These are phyloP conservation scores for Luehdorfia chinensis DNA, from an alignment of 1,140 invertebrate species.

Conservation along the genomic window DNA sequence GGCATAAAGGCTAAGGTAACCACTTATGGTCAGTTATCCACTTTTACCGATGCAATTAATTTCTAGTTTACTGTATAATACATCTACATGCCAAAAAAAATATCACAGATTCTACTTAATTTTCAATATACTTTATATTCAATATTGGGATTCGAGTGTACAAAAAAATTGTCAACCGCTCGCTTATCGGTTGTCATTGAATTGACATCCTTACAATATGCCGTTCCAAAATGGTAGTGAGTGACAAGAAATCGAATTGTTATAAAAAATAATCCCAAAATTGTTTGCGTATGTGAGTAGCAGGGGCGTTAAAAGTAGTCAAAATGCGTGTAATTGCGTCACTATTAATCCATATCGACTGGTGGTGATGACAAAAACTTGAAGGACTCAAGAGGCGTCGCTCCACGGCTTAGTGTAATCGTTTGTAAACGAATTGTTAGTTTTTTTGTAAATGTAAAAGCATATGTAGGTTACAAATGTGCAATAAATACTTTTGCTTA, in stretches of 20 bases:
- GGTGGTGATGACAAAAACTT: slow-evolving; percentile 34
- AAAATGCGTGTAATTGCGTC: slow-evolving; percentile 66
- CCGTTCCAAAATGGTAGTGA: neutral
- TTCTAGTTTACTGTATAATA: no score
- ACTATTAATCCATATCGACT: slow-evolving; percentile 43
- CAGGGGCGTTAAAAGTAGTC: slow-evolving; percentile 38
- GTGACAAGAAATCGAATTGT: slow-evolving; percentile 11
- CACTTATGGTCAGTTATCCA: no score
- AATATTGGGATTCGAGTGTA: neutral
- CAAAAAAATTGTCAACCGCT: neutral
- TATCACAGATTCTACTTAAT: no score
- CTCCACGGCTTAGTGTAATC: slow-evolving; percentile 42
- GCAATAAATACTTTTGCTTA: slow-evolving; percentile 6
- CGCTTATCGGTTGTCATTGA: neutral
- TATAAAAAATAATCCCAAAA: slow-evolving; percentile 29
- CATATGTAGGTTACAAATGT: slow-evolving; percentile 2
- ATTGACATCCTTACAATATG: slow-evolving; percentile 1
- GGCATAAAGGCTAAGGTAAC: no score
- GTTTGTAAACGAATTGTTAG: slow-evolving; percentile 33
- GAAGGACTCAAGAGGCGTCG: slow-evolving; percentile 41
- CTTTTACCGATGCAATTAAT: no score
- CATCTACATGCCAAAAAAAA: no score
- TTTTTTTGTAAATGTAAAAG: slow-evolving; percentile 1
- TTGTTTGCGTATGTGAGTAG: slow-evolving; percentile 57
- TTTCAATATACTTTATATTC: no score